phyloP scores from a whole-genome alignment of 2,113 vertebrate species.

The Hippoglossus stenolepis region DNA sequence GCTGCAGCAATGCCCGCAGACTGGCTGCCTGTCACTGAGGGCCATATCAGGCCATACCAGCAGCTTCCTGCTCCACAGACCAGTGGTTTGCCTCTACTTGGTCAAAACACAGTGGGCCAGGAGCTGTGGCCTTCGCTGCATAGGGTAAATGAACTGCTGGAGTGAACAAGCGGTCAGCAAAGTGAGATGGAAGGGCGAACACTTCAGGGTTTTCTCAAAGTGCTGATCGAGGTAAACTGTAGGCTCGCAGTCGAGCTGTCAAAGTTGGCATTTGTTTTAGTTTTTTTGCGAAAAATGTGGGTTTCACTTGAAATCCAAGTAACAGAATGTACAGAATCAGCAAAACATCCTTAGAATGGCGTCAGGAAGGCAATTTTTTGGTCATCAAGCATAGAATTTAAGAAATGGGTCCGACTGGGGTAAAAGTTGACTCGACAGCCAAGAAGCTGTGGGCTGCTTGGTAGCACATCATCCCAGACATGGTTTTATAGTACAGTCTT shows the following conservation, averaged over 20 bases:
- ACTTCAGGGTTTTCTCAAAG: constrained; percentile 28
- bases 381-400: background rate
- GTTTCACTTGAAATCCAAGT: background rate
- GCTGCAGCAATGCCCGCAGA: constrained; percentile 60
- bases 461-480: constrained; percentile 2
- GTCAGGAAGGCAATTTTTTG: constrained; percentile 11
- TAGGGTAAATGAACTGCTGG: constrained; percentile 62
- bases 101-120: constrained; percentile 78
- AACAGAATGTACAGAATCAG: constrained; percentile 11
- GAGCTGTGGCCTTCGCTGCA: constrained; percentile 64
- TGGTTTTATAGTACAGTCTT: background rate
- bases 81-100: constrained; percentile 82
- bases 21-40: constrained; percentile 60
- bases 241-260: constrained; percentile 8
- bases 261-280: constrained; percentile 9
- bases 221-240: constrained; percentile 24
- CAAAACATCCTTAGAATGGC: background rate
- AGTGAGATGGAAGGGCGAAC: constrained; percentile 54
- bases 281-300: constrained; percentile 12
- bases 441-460: constrained; percentile 8
- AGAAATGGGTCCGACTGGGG: background rate
- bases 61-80: constrained; percentile 71
- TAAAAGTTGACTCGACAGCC: background rate
- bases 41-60: constrained; percentile 79
- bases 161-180: constrained; percentile 41